These are phyloP conservation scores for Patella pellucida DNA, from an alignment of 2,888 invertebrate genomes.

Conservation along the genomic window DNA sequence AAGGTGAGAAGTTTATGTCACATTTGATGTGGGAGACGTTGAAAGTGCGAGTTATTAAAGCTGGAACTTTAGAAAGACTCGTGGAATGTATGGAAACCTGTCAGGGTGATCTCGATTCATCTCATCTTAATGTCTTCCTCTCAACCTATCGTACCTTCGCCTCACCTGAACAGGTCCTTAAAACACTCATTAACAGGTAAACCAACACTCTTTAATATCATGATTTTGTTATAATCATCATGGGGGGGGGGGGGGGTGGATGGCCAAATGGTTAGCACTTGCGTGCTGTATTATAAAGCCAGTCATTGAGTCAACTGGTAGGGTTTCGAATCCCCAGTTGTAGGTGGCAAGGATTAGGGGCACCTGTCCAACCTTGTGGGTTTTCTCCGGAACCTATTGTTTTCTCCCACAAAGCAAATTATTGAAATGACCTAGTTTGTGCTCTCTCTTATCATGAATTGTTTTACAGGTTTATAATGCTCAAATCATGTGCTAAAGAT, in stretches of 20 bases:
- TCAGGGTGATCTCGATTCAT: constrained; percentile 95
- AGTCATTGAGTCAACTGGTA: too few relatives aligned
- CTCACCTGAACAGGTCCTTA: constrained; percentile 86
- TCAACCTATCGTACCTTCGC: constrained; percentile 95
- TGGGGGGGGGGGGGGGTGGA: too few relatives aligned
- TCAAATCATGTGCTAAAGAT: constrained; percentile 41
- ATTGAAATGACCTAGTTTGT: too few relatives aligned
- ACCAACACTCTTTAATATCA: background rate
- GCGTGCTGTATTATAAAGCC: too few relatives aligned
- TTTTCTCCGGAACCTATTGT: too few relatives aligned
- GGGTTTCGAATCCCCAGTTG: too few relatives aligned
- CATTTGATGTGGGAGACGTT: constrained; percentile 90
- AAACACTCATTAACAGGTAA: constrained; percentile 78
- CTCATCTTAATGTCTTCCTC: constrained; percentile 95
- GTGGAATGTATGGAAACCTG: constrained; percentile 95
- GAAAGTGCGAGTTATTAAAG: constrained; percentile 78
- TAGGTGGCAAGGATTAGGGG: too few relatives aligned
- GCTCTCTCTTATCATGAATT: background rate
- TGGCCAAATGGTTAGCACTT: too few relatives aligned
- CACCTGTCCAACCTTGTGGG: too few relatives aligned
- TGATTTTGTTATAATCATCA: too few relatives aligned
- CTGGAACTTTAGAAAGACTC: constrained; percentile 92
- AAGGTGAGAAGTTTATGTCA: constrained; percentile 55
- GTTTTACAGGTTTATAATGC: constrained; percentile 65
- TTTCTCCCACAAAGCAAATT: too few relatives aligned